These are phyloP conservation scores for Mylabris sibirica DNA, from an alignment of 2,888 invertebrate species.

Conservation along the genomic window DNA sequence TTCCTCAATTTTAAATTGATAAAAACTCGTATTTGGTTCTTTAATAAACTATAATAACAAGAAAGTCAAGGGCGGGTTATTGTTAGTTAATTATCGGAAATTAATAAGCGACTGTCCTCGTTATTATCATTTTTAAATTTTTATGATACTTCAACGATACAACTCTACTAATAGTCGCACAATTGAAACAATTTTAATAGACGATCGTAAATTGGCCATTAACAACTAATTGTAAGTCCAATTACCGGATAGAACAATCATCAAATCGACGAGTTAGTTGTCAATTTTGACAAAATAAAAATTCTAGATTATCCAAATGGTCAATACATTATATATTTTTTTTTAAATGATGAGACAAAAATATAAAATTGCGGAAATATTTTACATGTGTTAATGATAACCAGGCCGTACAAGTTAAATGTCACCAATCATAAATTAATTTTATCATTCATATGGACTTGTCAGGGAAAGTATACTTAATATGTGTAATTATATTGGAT, in stretches of 20 bases:
- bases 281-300: too few species aligned
- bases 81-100: not conserved
- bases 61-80: not conserved
- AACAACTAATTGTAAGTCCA: too few species aligned
- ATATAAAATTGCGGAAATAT: constrained; percentile 45
- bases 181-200: too few species aligned
- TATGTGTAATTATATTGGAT: constrained; percentile 48
- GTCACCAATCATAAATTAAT: constrained; percentile 55
- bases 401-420: constrained; percentile 51
- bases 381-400: constrained; percentile 54
- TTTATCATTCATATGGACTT: constrained; percentile 50
- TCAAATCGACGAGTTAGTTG: too few species aligned
- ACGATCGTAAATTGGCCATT: too few species aligned
- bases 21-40: not conserved
- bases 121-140: not conserved
- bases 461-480: constrained; percentile 45
- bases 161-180: not conserved
- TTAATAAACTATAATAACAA: not conserved
- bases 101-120: not conserved
- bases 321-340: not conserved
- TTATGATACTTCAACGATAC: not conserved
- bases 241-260: too few species aligned
- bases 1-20: not conserved
- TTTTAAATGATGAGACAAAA: not conserved
- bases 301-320: not conserved